Base-by-base conservation (phyloP, 2,888 invertebrate genomes). In the Carpatolechia fugitivella region DNA sequence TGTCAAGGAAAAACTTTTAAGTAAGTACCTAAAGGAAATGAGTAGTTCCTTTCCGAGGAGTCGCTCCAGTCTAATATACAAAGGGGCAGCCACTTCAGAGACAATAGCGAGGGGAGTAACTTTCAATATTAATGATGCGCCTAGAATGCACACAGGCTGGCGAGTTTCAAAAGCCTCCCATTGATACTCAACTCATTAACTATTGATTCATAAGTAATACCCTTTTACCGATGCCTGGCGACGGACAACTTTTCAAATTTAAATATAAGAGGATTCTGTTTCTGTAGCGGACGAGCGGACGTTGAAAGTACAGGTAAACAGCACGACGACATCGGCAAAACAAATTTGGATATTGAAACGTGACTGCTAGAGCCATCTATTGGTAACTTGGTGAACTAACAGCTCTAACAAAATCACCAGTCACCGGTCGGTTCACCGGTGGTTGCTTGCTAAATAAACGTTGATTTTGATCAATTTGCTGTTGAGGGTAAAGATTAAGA, bases 181-280 rank as follows among this genome's bases (percentile, higher is more conserved):
- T 85, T 84, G 88, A 86, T 87, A 85, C 85, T 88, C 87, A 88
- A 85, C 85, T 88, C 87, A 88, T 89, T 88, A 87, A 84, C 81
- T 88, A 90, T 90, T 86, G 86, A 88, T 85, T 89, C 86, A 88
- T 88, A 89, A 89, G 86, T 88, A 88, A 89, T 89, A 85, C 85
- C 82, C 84, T 85, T 85, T 85, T 81, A 82, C 82, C 50, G 36
- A 24, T 50, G 36, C 24, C 50, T 8, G 38, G 38, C 35, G 62
- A 69, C 74, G 77, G 74, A 77, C 79, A 83, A 82, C 80, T 85
- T 86, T 85, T 81, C 75, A 82, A 84, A 86, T 87, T 85, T 82
- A 81, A 87, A 86, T 85, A 65, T 73, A 74, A 76, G 77, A 68
- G 74, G 65, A 70, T 74, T 71, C 70, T 60, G 73, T 73, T 82